A percentile compares a stretch with the other conserved stretches of the same genome.
These are phyloP conservation scores for Malaclemys terrapin DNA, from an alignment of 2,113 vertebrate species.

Conservation along the genomic window DNA sequence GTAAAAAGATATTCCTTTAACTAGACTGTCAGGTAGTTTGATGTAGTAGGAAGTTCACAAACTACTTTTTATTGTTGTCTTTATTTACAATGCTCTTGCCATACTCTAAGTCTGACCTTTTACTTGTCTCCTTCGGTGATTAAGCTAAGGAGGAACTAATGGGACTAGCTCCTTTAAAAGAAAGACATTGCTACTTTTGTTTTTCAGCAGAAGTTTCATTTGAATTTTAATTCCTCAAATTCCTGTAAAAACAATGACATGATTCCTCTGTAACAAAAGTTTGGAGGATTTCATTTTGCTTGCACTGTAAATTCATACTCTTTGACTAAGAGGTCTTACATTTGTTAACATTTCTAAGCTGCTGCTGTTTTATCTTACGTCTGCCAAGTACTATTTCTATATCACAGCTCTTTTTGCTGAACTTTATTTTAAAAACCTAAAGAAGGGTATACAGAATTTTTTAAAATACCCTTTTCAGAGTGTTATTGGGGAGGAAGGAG, in stretches of 20 bases:
- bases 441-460: not conserved
- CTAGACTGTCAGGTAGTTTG: not conserved
- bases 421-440: not conserved
- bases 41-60: not conserved
- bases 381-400: not conserved
- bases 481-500: not conserved
- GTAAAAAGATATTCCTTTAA: not conserved
- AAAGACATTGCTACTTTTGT: not conserved
- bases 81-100: not conserved
- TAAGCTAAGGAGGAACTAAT: not conserved
- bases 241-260: not conserved
- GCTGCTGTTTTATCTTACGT: not conserved
- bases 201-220: not conserved
- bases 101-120: slow-evolving; percentile 2
- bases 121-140: not conserved
- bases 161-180: not conserved
- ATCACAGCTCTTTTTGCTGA: not conserved
- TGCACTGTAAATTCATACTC: not conserved
- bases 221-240: not conserved
- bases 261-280: not conserved
- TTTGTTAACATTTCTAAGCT: not conserved
- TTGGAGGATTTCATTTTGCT: not conserved
- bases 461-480: not conserved
- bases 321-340: not conserved
- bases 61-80: not conserved